A percentile compares a stretch with the other conserved stretches of the same genome.
These are phyloP conservation scores for Diplosoma virens DNA, from an alignment of 23 tunicate genomes.

Conservation along the genomic window DNA sequence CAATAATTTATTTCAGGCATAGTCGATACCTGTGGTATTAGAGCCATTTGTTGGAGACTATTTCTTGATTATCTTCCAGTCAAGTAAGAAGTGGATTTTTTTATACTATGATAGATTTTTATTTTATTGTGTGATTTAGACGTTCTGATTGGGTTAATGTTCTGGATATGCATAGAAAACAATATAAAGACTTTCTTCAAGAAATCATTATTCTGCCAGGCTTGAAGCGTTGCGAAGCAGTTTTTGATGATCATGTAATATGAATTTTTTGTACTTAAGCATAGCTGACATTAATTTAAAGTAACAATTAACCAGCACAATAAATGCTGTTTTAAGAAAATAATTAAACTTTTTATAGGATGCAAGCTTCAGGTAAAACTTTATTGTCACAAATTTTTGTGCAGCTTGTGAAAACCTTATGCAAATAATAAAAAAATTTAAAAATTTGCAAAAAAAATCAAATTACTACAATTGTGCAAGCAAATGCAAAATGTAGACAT, in stretches of 20 bases:
- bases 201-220: conserved; percentile 81
- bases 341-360: too few species aligned
- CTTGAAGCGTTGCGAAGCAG: conserved; percentile 46
- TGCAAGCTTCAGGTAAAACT: too few species aligned
- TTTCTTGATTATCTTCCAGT: conserved; percentile 51
- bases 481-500: too few species aligned
- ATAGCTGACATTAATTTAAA: too few species aligned
- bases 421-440: too few species aligned
- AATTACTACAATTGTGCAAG: too few species aligned
- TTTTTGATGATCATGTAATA: conserved; percentile 70
- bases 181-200: conserved; percentile 60
- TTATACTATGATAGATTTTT: not conserved
- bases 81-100: conserved; percentile 20
- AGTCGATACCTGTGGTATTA: conserved; percentile 86
- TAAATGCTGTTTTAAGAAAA: too few species aligned
- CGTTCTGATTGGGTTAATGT: conserved; percentile 36
- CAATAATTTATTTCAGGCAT: conserved; percentile 38
- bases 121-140: conserved; percentile 18
- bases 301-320: too few species aligned
- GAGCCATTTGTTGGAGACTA: conserved; percentile 77
- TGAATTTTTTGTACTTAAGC: too few species aligned
- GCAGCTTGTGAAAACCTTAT: too few species aligned
- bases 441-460: too few species aligned
- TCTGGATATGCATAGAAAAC: conserved; percentile 45
- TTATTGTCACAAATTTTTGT: too few species aligned